Base-by-base conservation (phyloP, 1,140 invertebrate species). In the Aphaenogaster rudis region DNA sequence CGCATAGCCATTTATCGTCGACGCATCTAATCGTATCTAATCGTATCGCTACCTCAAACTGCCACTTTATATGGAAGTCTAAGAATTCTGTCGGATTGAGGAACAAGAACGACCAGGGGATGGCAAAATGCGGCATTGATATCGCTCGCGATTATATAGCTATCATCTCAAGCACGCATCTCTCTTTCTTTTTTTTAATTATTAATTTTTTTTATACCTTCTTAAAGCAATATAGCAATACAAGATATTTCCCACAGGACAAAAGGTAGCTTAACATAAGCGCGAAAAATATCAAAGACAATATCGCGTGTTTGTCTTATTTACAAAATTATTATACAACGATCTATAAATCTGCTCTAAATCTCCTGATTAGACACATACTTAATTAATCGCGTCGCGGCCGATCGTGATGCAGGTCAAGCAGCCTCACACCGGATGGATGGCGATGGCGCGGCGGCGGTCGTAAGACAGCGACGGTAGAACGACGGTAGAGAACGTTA, bases 401-500 rank as follows among this genome's bases (percentile, higher is more conserved):
- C 3, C 72, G 67, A 88, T 82, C n/a, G 3, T 88, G 64, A 33
- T 15, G 72, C 74, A 91, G 90, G 88, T 77, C 77, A 74, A 71
- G 59, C 90, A 87, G n/a, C 72, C 64, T 45, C 9, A 36, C 39
- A 64, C 81, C 88, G 85, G 88, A 93, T 93, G 93, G 91, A 93
- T 81, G 88, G 88, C 61, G 84, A 85, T 69, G 88, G 72, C 63
- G 72, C 72, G 88, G 72, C 63, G 72, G 52, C 57, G 33, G 48
- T n/a, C 45, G 63, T 42, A 80, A 64, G 69, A 86, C 74, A 86
- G 90, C 81, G 85, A 90, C 88, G 85, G 67, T 86, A 86, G 88
- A 86, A 91, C 89, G 89, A 92, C 91, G 91, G 88, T 91, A 93
- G 88, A 93, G 88, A 86, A 86, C 84, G 79, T 77, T 88, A 86